A percentile compares a stretch with the other conserved stretches of the same genome.
These are phyloP conservation scores for Hyposoter didymator DNA, from an alignment of 2,888 invertebrate genomes.

Conservation along the genomic window DNA sequence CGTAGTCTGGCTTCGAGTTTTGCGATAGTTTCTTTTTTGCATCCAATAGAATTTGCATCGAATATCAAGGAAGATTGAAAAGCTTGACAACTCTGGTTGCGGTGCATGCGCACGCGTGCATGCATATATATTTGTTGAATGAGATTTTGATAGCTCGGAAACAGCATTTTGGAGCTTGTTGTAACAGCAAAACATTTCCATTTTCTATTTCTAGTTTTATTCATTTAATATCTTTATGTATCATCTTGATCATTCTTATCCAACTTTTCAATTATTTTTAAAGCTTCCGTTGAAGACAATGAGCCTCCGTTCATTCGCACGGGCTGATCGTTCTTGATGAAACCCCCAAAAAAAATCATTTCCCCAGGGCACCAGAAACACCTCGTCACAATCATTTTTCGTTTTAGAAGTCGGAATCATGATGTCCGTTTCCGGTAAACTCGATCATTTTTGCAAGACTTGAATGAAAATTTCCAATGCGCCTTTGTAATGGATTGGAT, in stretches of 20 bases:
- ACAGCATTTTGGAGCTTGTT: conserved; percentile 30
- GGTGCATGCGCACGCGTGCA: not conserved
- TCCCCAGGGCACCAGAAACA: not conserved
- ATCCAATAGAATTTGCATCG: conserved; percentile 21
- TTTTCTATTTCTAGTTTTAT: conserved; percentile 23
- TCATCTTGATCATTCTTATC: not conserved
- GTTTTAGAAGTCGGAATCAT: conserved; percentile 3
- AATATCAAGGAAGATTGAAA: conserved; percentile 26
- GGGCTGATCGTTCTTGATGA: not conserved
- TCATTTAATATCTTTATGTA: not conserved
- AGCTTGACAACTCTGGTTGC: conserved; percentile 39
- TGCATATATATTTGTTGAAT: conserved; percentile 4
- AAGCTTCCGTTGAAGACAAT: not conserved
- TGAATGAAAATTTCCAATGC: conserved; percentile 44
- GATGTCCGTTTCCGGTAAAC: not conserved
- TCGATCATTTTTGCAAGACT: conserved; percentile 14
- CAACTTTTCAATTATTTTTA: not conserved
- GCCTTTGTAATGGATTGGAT: not conserved
- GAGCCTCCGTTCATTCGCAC: not conserved
- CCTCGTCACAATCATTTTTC: conserved; percentile 6
- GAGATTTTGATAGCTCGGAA: conserved; percentile 14
- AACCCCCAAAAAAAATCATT: not conserved
- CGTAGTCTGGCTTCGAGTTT: conserved; percentile 2
- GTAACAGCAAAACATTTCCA: conserved; percentile 25
- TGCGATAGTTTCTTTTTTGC: not conserved